phyloP scores from a whole-genome alignment of 1,140 invertebrate species.

The Sminthurinus signatus region DNA sequence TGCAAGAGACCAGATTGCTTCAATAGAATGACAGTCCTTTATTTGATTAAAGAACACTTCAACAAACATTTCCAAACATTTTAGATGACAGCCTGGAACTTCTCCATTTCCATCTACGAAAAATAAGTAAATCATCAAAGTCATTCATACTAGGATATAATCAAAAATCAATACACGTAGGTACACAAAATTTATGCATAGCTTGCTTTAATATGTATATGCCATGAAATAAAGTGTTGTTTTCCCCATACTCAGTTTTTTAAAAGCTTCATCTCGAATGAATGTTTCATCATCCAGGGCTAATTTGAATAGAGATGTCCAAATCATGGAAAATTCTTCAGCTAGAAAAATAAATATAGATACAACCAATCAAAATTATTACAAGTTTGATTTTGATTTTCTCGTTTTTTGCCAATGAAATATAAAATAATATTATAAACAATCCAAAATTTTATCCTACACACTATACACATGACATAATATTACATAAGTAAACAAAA shows the following conservation, averaged over 20 bases:
- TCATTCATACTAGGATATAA: no score
- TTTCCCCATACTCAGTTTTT: conserved; percentile 11
- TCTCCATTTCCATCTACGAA: not conserved
- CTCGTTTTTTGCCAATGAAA: no score
- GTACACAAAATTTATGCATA: no score
- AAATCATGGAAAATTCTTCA: conserved; percentile 25
- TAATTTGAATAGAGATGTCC: conserved; percentile 22
- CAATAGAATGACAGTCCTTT: not conserved
- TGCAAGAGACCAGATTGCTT: conserved; percentile 22
- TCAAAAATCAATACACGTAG: no score
- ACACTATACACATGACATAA: not conserved
- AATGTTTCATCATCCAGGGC: conserved; percentile 34
- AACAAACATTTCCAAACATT: conserved; percentile 27
- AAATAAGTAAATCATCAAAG: no score
- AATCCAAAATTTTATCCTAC: not conserved
- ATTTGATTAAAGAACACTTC: conserved; percentile 2
- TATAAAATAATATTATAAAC: conserved; percentile 7
- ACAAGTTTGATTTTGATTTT: no score
- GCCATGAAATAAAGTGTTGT: no score
- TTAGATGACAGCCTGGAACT: conserved; percentile 28
- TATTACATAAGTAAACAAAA: no score
- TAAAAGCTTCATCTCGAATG: conserved; percentile 20
- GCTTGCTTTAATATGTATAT: no score
- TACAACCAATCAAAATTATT: no score
- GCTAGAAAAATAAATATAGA: conserved; percentile 19